Evolutionary conservation across 2,113 vertebrate genomes (phyloP), one percentile per base, ranked within the genome.

Genomic region (Mellivora capensis): DNA sequence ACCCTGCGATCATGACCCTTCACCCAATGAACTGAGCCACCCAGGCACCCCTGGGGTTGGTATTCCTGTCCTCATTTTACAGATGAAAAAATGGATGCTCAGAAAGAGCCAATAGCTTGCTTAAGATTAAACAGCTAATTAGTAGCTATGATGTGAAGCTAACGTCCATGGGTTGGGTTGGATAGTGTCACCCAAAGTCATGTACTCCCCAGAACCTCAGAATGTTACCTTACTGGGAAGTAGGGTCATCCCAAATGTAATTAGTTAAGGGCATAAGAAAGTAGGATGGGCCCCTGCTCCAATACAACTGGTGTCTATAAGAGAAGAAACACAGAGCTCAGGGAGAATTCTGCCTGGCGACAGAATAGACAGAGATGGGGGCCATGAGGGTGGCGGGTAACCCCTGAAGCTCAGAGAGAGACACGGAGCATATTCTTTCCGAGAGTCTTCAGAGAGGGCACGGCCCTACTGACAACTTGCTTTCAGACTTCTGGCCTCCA

Each of bases 171-270:
- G 27, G 39, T 47, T 82, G 17, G 6, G 21, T 27, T 88, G 25
- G 10, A 62, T 4, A 44, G 3, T 11, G 6, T 27, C 29, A 15
- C 54, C 81, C 39, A 13, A 88, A 82, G 20, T 15, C 31, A 59
- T 7, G 17, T 14, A 34, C 17, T 88, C 77, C 14, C 12, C 29
- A 61, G 82, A 93, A 67, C 64, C 74, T 90, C 62, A 62, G 91
- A 69, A 82, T 37, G 44, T 29, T 64, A 49, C 11, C 61, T 81
- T 44, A n/a, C 61, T 89, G 92, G 67, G 87, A 94, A 93, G 81
- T 3, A 64, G 10, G 21, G 12, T 85, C n/a, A 57, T 27, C 34
- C 20, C 59, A 93, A 90, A 77, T 18, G 2, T 37, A 54, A 67
- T 80, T 64, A 37, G 23, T 86, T 80, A 54, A 77, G 29, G 13